Evolutionary conservation across 1,140 invertebrate species (phyloP).

Genomic region (Lysiphlebus fabarum): DNA sequence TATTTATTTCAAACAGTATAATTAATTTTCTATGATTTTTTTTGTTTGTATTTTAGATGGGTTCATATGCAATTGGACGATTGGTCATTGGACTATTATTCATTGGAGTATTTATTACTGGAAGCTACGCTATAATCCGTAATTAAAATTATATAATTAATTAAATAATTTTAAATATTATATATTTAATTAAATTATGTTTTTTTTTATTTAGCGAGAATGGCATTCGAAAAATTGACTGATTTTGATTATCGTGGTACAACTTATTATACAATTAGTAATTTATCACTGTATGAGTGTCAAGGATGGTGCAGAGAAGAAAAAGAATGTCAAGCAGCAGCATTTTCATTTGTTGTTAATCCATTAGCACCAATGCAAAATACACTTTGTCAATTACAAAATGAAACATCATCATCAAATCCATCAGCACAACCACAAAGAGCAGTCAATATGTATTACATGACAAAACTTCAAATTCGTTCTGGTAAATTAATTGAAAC

Average conservation of each 20-base stretch:
- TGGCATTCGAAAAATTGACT: constrained; percentile 90
- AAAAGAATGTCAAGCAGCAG: constrained; percentile 83
- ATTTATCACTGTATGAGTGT: constrained; percentile 89
- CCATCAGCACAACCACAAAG: constrained; percentile 76
- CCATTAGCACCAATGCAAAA: constrained; percentile 88
- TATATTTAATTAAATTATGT: constrained; percentile 9
- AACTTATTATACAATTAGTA: constrained; percentile 88
- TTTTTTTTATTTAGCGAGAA: constrained; percentile 61
- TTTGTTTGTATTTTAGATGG: constrained; percentile 41
- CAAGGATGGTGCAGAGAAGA: constrained; percentile 93
- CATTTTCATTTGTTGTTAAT: constrained; percentile 89
- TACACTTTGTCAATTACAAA: constrained; percentile 87
- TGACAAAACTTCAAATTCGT: constrained; percentile 88
- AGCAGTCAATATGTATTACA: constrained; percentile 90
- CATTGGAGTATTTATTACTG: constrained; percentile 31
- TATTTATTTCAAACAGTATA: too few relatives aligned
- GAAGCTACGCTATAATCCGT: constrained; percentile 42
- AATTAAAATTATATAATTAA: constrained; percentile 23
- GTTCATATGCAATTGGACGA: constrained; percentile 42
- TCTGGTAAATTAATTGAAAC: constrained; percentile 60
- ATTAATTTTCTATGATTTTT: not conserved
- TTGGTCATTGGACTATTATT: constrained; percentile 38
- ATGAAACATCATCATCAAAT: constrained; percentile 85
- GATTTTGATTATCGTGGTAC: constrained; percentile 87
- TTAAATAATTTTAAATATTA: constrained; percentile 26